phyloP scores from a whole-genome alignment of 2,888 invertebrate species.

The Molanna angustata region DNA sequence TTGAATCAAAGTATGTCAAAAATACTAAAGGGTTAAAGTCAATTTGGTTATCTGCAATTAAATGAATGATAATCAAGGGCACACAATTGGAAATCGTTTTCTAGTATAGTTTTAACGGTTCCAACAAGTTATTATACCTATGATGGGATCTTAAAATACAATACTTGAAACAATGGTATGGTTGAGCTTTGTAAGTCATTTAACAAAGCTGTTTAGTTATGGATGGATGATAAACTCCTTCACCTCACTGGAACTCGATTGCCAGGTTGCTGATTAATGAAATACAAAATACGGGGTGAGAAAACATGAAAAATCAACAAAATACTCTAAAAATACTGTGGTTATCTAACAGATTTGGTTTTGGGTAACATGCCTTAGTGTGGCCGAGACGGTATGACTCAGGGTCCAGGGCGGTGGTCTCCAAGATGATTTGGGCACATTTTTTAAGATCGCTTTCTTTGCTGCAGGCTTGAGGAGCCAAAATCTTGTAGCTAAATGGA shows the following conservation, averaged over 20 bases:
- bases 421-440: slow-evolving; percentile 78
- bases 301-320: not conserved
- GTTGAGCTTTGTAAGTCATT: slow-evolving; percentile 27
- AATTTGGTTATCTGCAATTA: too few species aligned
- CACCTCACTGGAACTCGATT: slow-evolving; percentile 17
- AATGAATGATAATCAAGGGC: too few species aligned
- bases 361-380: slow-evolving; percentile 86
- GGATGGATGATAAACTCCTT: slow-evolving; percentile 16
- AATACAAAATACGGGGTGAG: too few species aligned
- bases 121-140: too few species aligned
- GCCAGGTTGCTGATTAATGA: slow-evolving; percentile 14
- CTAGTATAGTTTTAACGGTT: too few species aligned
- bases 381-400: slow-evolving; percentile 96
- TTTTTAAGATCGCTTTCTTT: slow-evolving; percentile 78
- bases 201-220: slow-evolving; percentile 28
- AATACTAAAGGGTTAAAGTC: too few species aligned
- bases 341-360: too few species aligned
- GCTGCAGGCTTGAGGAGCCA: slow-evolving; percentile 86
- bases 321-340: not conserved
- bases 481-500: slow-evolving; percentile 92
- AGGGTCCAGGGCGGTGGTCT: slow-evolving; percentile 77
- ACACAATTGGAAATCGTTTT: too few species aligned
- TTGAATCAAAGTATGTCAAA: too few species aligned
- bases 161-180: not conserved
- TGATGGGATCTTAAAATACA: too few species aligned